These are phyloP conservation scores for Phrynocephalus forsythii DNA, from an alignment of 2,797 vertebrate genomes.

Conservation along the genomic window DNA sequence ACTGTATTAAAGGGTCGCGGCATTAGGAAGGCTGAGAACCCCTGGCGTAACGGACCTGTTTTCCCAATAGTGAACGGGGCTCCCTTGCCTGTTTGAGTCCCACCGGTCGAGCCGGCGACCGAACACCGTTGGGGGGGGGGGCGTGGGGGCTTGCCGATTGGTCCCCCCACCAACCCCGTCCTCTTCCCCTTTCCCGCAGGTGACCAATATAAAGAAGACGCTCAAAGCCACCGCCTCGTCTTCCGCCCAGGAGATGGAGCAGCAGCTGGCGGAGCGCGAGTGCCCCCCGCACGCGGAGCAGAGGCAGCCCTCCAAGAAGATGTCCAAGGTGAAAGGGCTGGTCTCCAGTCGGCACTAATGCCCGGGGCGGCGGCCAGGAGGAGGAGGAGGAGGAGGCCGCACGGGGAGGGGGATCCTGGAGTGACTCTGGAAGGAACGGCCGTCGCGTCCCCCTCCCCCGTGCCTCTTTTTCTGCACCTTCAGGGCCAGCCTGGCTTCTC, in stretches of 20 bases:
- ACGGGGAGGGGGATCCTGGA: constrained; percentile 45
- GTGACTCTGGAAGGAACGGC: constrained; percentile 68
- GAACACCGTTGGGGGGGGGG: too few relatives aligned
- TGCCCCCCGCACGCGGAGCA: constrained; percentile 81
- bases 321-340: constrained; percentile 88
- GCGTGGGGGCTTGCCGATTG: too few relatives aligned
- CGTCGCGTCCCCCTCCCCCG: constrained; percentile 40
- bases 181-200: constrained; percentile 66
- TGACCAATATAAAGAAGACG: constrained; percentile 85
- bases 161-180: too few relatives aligned
- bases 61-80: too few relatives aligned
- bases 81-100: too few relatives aligned
- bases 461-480: constrained; percentile 72
- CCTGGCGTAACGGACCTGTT: too few relatives aligned
- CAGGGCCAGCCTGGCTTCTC: constrained; percentile 68
- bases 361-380: constrained; percentile 48
- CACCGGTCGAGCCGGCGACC: too few relatives aligned
- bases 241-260: constrained; percentile 84
- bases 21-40: too few relatives aligned
- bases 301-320: constrained; percentile 82
- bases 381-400: constrained; percentile 63
- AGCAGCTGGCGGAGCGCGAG: constrained; percentile 81
- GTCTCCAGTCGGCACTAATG: constrained; percentile 85
- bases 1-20: too few relatives aligned
- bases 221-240: constrained; percentile 80